Base-by-base conservation (phyloP, 2,797 vertebrate species). In the Etheostoma nigrum region DNA sequence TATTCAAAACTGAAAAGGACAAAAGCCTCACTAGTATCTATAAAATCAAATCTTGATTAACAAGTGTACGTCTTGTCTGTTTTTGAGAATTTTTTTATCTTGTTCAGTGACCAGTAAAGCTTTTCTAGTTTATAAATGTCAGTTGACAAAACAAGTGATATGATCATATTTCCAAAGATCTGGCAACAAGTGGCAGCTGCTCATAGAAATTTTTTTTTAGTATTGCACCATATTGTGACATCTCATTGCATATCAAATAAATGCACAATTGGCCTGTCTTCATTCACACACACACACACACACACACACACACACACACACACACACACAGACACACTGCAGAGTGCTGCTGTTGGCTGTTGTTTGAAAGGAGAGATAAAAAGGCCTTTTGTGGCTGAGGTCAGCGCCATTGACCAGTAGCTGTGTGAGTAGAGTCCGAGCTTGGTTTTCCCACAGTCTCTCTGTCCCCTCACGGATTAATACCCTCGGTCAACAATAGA, bases 381-480 rank as follows among this genome's bases (percentile, higher is more conserved):
- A 94, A 89, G 86, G 74, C 45, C 86, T 85, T 92, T 92, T 94
- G 94, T 94, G 83, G 72, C 83, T 68, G 76, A 89, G 94, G 94
- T 95, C 90, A 92, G 74, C 53, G 69, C 90, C 86, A 93, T 92
- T 95, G 91, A 95, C 89, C 74, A 48, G 72, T 81, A 85, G 87
- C 92, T 68, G 84, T 95, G 95, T 96, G 96, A 96, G 96, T 95
- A 95, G 90, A 93, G 94, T 91, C 89, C 79, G 48, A 82, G 84
- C 88, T 88, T 86, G 91, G 94, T 92, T 95, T 97, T 97, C 96
- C 96, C 96, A 97, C 96, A 97, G 95, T 91, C 95, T 85, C 82
- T 87, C 91, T 89, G 81, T 86, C 95, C 91, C 95, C 96, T 96
- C 95, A 93, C 75, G 27, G 92, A 91, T 87, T 85, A 81, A 94